A percentile compares a stretch with the other conserved stretches of the same genome.
phyloP scores from a whole-genome alignment of 2,888 invertebrate species.

The Rhodophaea formosa region DNA sequence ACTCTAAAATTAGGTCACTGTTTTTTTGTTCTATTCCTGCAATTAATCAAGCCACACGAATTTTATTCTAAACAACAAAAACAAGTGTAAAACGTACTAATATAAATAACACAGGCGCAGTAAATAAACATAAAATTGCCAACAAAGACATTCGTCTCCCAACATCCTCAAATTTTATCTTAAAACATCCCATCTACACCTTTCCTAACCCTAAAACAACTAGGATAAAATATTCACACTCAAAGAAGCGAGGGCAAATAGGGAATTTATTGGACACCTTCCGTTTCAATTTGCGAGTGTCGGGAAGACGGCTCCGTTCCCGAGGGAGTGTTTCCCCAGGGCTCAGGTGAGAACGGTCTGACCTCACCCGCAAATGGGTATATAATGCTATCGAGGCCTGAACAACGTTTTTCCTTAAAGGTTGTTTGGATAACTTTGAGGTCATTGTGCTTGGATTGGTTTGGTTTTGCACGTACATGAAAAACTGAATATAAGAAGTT shows the following conservation, averaged over 20 bases:
- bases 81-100: no score
- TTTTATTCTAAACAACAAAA: no score
- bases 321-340: slow-evolving; percentile 32
- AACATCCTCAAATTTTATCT: background rate
- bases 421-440: background rate
- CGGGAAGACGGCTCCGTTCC: slow-evolving; percentile 54
- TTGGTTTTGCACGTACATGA: background rate
- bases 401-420: background rate
- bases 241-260: slow-evolving; percentile 51
- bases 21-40: no score
- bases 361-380: slow-evolving; percentile 31
- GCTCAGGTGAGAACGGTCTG: slow-evolving; percentile 21
- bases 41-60: no score
- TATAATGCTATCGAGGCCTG: slow-evolving; percentile 31
- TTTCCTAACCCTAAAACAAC: slow-evolving; percentile 32
- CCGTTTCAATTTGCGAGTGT: slow-evolving; percentile 70
- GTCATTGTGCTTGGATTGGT: background rate
- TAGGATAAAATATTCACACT: slow-evolving; percentile 64
- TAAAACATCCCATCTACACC: background rate
- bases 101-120: no score
- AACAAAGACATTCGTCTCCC: no score
- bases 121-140: no score
- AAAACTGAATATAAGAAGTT: background rate
- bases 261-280: slow-evolving; percentile 72
- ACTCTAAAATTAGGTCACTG: no score